Conservation (phyloP, 2,888 invertebrate species). For the Aelia acuminata region DNA sequence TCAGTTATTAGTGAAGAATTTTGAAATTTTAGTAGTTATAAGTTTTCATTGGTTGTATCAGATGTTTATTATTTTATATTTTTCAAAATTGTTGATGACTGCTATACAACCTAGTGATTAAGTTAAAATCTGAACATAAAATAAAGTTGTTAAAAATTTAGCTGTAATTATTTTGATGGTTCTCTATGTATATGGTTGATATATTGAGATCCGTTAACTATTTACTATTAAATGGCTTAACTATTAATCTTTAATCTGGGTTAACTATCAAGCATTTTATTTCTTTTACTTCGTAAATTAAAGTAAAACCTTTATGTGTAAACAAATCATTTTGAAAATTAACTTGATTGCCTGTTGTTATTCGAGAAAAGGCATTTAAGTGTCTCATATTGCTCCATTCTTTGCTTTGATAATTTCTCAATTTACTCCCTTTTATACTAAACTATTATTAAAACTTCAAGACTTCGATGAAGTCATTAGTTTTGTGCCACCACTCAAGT, state of each 20-base stretch:
- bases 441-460: no score
- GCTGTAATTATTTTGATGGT: neutral
- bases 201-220: neutral
- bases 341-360: neutral
- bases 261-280: neutral
- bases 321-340: neutral
- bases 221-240: neutral
- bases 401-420: no score
- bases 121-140: conserved; percentile 49
- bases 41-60: conserved; percentile 2
- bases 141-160: neutral
- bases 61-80: neutral
- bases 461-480: no score
- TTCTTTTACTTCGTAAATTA: neutral
- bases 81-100: conserved; percentile 35
- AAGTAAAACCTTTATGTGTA: neutral
- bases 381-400: neutral
- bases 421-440: no score
- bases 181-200: neutral
- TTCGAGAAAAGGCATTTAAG: neutral
- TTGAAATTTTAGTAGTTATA: conserved; percentile 26
- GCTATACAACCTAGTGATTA: conserved; percentile 13
- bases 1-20: neutral
- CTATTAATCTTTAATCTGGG: neutral
- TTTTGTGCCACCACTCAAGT: no score